Base-by-base conservation (phyloP, 2,113 vertebrate genomes). In the Psammodynastes pulverulentus region DNA sequence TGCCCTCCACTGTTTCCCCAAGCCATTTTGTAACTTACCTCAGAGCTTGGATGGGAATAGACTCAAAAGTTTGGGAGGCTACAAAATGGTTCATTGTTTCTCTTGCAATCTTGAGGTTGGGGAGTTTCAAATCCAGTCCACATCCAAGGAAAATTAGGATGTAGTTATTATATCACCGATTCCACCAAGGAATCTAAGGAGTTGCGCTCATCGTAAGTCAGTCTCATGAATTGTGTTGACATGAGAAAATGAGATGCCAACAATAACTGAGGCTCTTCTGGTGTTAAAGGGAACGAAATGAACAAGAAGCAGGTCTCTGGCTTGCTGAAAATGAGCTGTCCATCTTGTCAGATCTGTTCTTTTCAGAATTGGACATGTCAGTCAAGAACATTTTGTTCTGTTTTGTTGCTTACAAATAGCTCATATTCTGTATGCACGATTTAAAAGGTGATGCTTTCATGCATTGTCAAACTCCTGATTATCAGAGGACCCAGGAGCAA, bases 351-450 rank as follows among this genome's bases (percentile, higher is more conserved):
- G 86, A 90, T 58, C 89, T 54, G 54, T 51, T 48, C 89, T 91
- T 46, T 17, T 79, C 26, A 19, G 39, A 13, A 53, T 39, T 86
- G 91, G 86, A 48, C 21, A 5, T 67, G 56, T 0, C 87, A 29
- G 84, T 3, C 29, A n/a, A 93, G 72, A 56, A 1, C 29, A 0
- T 24, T 8, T 88, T 62, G 15, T 62, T 49, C 45, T 29, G 49
- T 49, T 51, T 0, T 49, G 86, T 93, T 89, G 89, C 92, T 93
- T 0, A 58, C 58, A 21, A 2, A 56, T 92, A 90, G 92, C 88
- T 0, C 67, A 8, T 89, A 56, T 91, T 96, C 88, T 96, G 96
- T 96, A 96, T 97, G 96, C 89, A 95, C 49, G 56, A 94, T 56
- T 91, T 34, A 90, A 9, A 89, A 62, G 88, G 90, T 53, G 53